Evolutionary conservation across 1,140 invertebrate species (phyloP).

Genomic region (Ips nitidus): DNA sequence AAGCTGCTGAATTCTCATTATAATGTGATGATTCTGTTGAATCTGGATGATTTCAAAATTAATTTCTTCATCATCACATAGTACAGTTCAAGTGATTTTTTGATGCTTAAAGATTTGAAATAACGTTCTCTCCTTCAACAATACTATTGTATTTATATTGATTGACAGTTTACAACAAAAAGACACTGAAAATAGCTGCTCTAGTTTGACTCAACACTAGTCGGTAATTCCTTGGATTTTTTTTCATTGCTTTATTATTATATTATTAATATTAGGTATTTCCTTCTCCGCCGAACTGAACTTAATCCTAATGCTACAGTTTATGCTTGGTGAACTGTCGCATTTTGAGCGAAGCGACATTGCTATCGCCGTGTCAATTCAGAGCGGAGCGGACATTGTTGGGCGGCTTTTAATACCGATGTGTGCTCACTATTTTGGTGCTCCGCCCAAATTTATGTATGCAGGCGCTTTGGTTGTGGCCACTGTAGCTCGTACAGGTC

Average conservation of each 20-base stretch:
- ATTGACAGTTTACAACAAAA: no score
- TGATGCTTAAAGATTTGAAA: no score
- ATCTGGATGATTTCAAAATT: no score
- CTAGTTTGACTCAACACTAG: no score
- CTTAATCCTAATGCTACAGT: constrained; percentile 51
- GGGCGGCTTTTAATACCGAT: constrained; percentile 52
- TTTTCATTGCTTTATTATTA: neutral
- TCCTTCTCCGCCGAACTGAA: constrained; percentile 55
- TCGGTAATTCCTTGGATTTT: no score
- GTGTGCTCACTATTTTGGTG: constrained; percentile 45
- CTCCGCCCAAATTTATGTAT: constrained; percentile 49
- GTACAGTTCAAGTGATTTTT: no score
- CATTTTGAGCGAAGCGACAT: constrained; percentile 45
- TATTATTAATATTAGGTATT: constrained; percentile 38
- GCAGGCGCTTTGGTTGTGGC: constrained; percentile 49
- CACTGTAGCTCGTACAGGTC: constrained; percentile 50
- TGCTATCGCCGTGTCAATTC: constrained; percentile 49
- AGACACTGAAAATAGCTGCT: no score
- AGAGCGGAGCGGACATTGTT: constrained; percentile 48
- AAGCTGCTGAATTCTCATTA: no score
- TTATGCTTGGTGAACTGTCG: constrained; percentile 49
- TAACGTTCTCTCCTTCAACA: no score
- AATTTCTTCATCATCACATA: no score
- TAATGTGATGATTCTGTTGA: no score
- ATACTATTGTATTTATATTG: no score